A percentile compares a stretch with the other conserved stretches of the same genome.
phyloP scores from a whole-genome alignment of 2,888 invertebrate genomes.

The Keiferia lycopersicella region DNA sequence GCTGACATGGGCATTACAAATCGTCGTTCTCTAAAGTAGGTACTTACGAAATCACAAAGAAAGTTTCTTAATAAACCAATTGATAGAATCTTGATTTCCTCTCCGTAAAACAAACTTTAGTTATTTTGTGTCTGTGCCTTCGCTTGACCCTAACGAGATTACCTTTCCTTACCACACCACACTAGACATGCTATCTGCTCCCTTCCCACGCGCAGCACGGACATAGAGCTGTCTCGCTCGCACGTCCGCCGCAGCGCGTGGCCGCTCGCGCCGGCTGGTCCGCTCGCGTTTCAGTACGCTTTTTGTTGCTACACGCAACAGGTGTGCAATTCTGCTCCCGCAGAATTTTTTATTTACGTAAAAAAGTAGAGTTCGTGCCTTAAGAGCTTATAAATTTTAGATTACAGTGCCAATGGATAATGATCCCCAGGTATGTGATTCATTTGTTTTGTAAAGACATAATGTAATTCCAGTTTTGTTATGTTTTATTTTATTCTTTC shows the following conservation, averaged over 20 bases:
- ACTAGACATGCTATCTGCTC: conserved; percentile 2
- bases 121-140: conserved; percentile 13
- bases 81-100: too few species aligned
- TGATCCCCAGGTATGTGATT: background rate
- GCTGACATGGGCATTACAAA: too few species aligned
- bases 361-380: too few species aligned
- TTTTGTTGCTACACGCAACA: background rate
- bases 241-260: background rate
- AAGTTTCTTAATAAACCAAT: too few species aligned
- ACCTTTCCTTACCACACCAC: background rate
- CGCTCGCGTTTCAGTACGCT: conserved; percentile 1
- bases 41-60: too few species aligned
- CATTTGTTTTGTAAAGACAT: background rate
- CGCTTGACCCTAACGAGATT: conserved; percentile 8
- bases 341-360: too few species aligned
- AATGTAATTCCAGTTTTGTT: background rate
- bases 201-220: background rate
- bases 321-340: too few species aligned
- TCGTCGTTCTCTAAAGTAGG: too few species aligned
- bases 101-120: too few species aligned
- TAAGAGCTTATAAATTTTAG: too few species aligned
- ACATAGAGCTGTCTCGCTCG: too few species aligned
- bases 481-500: background rate
- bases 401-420: too few species aligned
- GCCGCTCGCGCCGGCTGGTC: conserved; percentile 2